phyloP scores from a whole-genome alignment of 2,888 invertebrate species.

The Nomada ruficornis region DNA sequence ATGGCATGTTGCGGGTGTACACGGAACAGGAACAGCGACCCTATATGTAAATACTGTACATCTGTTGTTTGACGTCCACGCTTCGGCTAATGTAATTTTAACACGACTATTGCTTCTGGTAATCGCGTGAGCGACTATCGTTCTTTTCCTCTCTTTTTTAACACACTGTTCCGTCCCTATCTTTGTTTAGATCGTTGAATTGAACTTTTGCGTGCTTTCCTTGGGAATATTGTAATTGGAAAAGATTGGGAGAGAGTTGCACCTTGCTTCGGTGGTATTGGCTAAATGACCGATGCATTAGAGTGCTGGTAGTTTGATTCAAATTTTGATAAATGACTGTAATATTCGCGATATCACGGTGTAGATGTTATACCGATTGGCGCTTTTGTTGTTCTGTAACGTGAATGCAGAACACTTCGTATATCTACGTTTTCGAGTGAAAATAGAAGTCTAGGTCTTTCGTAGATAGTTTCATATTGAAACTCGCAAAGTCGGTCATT shows the following conservation, averaged over 20 bases:
- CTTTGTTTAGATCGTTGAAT: not conserved
- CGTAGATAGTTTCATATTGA: not conserved
- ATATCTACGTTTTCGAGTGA: not conserved
- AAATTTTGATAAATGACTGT: constrained; percentile 20
- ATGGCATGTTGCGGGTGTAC: constrained; percentile 83
- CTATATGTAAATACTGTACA: constrained; percentile 78
- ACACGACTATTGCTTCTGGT: not conserved
- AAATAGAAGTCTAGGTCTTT: not conserved
- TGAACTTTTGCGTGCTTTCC: not conserved
- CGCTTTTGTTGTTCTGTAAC: not conserved
- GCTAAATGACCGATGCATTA: too few relatives aligned
- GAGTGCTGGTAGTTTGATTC: not conserved
- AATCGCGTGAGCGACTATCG: constrained; percentile 13
- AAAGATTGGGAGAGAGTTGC: not conserved
- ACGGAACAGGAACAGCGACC: constrained; percentile 83
- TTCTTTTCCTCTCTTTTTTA: not conserved
- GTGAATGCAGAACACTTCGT: not conserved
- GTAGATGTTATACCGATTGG: not conserved
- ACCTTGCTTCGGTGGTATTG: too few relatives aligned
- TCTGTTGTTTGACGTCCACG: constrained; percentile 27
- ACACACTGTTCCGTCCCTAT: too few relatives aligned
- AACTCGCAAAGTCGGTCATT: not conserved
- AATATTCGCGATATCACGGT: constrained; percentile 3
- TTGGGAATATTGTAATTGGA: not conserved
- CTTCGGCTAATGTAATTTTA: not conserved